Percentiles rank a stretch among this genome's conserved stretches.
phyloP scores from a whole-genome alignment of 2,888 invertebrate genomes.

The Caenorhabditis auriculariae region DNA sequence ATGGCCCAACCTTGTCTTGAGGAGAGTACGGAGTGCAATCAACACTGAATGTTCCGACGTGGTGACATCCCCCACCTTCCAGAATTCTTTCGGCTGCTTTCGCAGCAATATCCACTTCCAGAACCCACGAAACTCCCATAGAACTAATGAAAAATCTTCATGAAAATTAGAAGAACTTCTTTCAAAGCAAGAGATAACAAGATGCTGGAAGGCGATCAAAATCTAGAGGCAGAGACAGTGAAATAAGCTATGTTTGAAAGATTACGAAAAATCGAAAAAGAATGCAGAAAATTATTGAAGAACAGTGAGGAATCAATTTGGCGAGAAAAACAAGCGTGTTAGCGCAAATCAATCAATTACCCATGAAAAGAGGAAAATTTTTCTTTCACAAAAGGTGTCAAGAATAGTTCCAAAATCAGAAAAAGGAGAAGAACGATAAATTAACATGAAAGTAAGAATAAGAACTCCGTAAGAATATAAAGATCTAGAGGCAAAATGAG shows the following conservation, averaged over 20 bases:
- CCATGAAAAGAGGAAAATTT: no score
- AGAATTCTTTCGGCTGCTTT: slow-evolving; percentile 26
- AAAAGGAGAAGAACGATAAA: no score
- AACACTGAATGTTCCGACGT: slow-evolving; percentile 20
- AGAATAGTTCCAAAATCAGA: no score
- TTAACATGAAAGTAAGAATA: no score
- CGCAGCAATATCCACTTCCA: slow-evolving; percentile 29
- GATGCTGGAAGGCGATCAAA: not conserved
- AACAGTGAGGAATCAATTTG: not conserved
- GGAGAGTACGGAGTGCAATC: slow-evolving; percentile 38
- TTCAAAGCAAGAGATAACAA: not conserved
- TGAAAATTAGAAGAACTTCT: not conserved
- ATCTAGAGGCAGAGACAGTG: not conserved
- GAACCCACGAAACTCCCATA: slow-evolving; percentile 48
- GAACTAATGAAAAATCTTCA: not conserved
- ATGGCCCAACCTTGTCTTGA: slow-evolving; percentile 5
- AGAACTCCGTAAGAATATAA: no score
- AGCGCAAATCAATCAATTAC: no score
- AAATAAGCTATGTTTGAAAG: not conserved
- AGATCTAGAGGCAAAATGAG: no score
- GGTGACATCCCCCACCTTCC: slow-evolving; percentile 14
- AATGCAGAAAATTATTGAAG: not conserved
- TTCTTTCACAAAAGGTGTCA: no score
- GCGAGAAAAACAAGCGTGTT: no score
- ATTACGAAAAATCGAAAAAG: not conserved